Percentiles rank a stretch among this genome's conserved stretches.
Evolutionary conservation across 2,797 vertebrate genomes (phyloP).

Genomic region (Glyptemys insculpta): DNA sequence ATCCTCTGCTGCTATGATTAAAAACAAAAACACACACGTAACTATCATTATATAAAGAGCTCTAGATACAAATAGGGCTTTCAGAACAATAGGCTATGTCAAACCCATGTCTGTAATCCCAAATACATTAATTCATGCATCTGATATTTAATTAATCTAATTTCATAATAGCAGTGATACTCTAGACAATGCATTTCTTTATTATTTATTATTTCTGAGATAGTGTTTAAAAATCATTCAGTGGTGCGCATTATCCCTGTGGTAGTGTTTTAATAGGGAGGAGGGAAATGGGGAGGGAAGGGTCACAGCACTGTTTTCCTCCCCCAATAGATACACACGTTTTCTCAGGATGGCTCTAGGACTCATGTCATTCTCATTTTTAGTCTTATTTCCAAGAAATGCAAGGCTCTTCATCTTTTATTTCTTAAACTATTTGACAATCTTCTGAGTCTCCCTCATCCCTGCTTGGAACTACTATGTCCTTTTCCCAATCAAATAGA

Average conservation of each 20-base stretch:
- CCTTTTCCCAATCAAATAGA: not conserved
- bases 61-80: not conserved
- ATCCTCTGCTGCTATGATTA: not conserved
- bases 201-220: not conserved
- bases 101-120: not conserved
- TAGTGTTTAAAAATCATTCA: not conserved
- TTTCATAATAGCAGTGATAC: not conserved
- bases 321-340: not conserved
- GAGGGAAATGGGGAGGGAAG: not conserved
- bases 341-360: not conserved
- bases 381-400: no score
- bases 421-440: not conserved
- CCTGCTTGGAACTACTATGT: not conserved
- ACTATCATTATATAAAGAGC: not conserved
- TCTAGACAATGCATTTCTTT: not conserved
- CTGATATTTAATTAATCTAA: not conserved
- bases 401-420: no score
- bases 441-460: not conserved
- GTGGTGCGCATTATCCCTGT: not conserved
- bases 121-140: not conserved
- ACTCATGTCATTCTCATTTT: not conserved
- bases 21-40: not conserved
- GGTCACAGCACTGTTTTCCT: rapidly evolving
- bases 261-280: not conserved
- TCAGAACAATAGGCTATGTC: no score